Evolutionary conservation across 2,888 invertebrate species (phyloP), one percentile per base, ranked within the genome.

Genomic region (Aphodius sticticus): DNA sequence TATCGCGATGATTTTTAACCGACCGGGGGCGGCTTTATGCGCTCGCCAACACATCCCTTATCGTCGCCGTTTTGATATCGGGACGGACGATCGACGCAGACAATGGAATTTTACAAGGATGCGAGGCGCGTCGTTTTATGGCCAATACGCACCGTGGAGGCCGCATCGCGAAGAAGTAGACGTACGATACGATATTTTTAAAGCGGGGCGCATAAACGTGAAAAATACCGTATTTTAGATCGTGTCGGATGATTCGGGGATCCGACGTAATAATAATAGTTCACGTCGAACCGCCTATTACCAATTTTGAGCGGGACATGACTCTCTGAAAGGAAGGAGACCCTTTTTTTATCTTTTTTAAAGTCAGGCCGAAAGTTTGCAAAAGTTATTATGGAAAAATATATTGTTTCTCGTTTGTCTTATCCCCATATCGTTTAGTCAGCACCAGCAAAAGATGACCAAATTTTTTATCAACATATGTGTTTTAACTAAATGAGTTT

Each of bases 1-100:
- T 82, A 82, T 82, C 82, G 82, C 81, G 82, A 82, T 82, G 82
- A 82, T 82, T 82, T 82, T 82, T 82, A 82, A 82, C 82, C 82
- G 82, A 81, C 78, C 35, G 74, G 71, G 71, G 71, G 15, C 71
- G 15, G 82, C 81, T 81, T 81, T 81, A 81, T 82, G 82, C 81
- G 79, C 12, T 53, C 53, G 12, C 9, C 78, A 80, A 81, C 80
- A 78, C 81, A 80, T 80, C 80, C 81, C 81, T 78, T 78, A 78
- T 80, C 78, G 80, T 72, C 26, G 74, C 15, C 35, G 71, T 76
- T 77, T 69, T 72, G 76, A 77, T 80, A 77, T 78, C 80, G 77
- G 38, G 36, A 35, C 72, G 80, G 35, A 76, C 80, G 75, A 80
- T 78, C 80, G 53, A 38, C 72, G 72, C 78, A 78, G 74, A 80